Evolutionary conservation across 2,888 invertebrate genomes (phyloP), one percentile per base, ranked within the genome.

Genomic region (Dryobotodes eremita): DNA sequence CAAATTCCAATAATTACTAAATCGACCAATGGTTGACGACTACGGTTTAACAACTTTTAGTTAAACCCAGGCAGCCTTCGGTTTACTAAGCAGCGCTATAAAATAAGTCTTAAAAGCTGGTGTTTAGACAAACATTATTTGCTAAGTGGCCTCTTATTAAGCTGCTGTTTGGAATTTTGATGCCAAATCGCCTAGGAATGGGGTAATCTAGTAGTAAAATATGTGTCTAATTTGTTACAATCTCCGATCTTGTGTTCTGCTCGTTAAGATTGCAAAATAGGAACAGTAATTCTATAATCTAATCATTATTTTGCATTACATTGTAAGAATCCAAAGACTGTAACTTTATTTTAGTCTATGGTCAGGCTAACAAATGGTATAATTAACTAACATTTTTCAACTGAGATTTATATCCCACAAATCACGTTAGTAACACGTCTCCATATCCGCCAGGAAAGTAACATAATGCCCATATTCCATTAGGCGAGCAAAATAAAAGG

Each of bases 1-100:
- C 91, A 85, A 88, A 92, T 91, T 92, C 91, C 91, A 92, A 93
- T 94, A 94, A 95, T 95, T 94, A 93, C 91, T 89, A 83, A 85
- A 85, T 86, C 85, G 86, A 87, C 85, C 88, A 89, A 88, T 86
- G 82, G 84, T 87, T 77, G 85, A 88, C 84, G 82, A 55, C 71
- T 64, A 55, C 71, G 70, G 66, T 66, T 87, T 82, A 77, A 84
- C 78, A 73, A 82, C 65, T 84, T 82, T 88, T 74, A 82, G 82
- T 76, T 65, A 55, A 71, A 68, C 64, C 31, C 20, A 75, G 72
- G 76, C 78, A 82, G 80, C 80, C 79, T 83, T 71, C 77, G 75
- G 80, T 88, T 83, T 83, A 87, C 72, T 78, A 80, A 84, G 74
- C 69, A 81, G 77, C 61, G 79, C 79, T 59, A 86, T 83, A 81